Evolutionary conservation across 2,113 vertebrate genomes (phyloP).

Genomic region (Pteronura brasiliensis): DNA sequence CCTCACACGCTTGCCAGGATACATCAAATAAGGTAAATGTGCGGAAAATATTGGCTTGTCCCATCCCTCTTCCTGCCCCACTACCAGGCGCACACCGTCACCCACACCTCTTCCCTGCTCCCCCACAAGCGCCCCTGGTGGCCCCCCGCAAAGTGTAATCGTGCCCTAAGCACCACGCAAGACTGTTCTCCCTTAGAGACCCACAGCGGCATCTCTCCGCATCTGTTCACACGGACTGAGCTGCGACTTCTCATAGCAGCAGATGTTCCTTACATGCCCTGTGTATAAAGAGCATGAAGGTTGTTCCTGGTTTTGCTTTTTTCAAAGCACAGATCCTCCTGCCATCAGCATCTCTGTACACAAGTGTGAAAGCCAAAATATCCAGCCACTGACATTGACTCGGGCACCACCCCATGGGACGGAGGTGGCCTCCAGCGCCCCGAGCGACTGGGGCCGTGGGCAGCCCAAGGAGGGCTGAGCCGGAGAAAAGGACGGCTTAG

Average conservation of each 20-base stretch:
- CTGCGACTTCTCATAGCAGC: background rate
- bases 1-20: background rate
- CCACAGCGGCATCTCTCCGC: fast-evolving
- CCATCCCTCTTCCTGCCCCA: too few species aligned
- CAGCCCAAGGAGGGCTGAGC: fast-evolving
- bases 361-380: background rate
- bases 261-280: too few species aligned
- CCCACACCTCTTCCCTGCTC: background rate
- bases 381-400: background rate
- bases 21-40: background rate
- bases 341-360: background rate
- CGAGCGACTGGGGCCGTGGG: fast-evolving
- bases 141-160: background rate
- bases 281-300: background rate
- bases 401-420: fast-evolving
- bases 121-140: background rate
- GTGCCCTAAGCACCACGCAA: background rate
- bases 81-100: fast-evolving
- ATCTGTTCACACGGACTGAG: background rate
- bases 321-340: background rate
- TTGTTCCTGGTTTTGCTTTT: background rate
- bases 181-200: background rate
- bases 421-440: background rate
- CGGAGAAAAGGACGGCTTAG: fast-evolving
- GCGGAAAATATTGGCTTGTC: background rate